These are phyloP conservation scores for Dendrocincla fuliginosa DNA, from an alignment of 2,797 vertebrate genomes.

Conservation along the genomic window DNA sequence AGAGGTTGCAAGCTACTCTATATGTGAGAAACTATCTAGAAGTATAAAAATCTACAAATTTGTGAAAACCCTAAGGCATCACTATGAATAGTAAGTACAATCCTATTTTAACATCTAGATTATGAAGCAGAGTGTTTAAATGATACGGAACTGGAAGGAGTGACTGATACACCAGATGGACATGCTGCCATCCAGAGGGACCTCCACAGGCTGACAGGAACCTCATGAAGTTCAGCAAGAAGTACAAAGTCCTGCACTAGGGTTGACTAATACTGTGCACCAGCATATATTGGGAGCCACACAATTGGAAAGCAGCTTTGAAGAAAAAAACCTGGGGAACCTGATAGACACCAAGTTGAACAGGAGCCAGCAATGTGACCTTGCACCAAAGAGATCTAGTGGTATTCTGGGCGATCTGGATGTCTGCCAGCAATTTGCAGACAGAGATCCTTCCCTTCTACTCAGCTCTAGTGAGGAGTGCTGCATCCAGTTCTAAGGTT, in stretches of 20 bases:
- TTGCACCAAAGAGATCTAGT: background rate
- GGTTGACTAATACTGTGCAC: accelerated
- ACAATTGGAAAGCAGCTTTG: background rate
- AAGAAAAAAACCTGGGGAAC: background rate
- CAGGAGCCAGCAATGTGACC: background rate
- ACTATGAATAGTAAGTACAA: background rate
- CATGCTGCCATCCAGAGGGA: background rate
- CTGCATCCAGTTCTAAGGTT: background rate
- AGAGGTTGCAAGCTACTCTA: no score
- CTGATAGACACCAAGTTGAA: background rate
- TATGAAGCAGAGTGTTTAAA: background rate
- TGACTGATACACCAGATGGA: background rate
- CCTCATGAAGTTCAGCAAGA: background rate
- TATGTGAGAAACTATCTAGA: no score
- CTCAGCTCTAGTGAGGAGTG: background rate
- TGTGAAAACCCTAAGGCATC: no score
- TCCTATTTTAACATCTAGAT: background rate
- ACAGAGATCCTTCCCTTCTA: background rate
- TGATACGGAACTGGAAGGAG: background rate
- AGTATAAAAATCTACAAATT: no score
- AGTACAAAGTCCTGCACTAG: background rate
- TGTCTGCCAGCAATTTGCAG: no score
- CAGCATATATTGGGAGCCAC: background rate
- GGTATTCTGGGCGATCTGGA: background rate
- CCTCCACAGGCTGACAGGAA: background rate